Evolutionary conservation across 1,140 invertebrate species (phyloP), one percentile per base, ranked within the genome.

Genomic region (Drosophila obscura): DNA sequence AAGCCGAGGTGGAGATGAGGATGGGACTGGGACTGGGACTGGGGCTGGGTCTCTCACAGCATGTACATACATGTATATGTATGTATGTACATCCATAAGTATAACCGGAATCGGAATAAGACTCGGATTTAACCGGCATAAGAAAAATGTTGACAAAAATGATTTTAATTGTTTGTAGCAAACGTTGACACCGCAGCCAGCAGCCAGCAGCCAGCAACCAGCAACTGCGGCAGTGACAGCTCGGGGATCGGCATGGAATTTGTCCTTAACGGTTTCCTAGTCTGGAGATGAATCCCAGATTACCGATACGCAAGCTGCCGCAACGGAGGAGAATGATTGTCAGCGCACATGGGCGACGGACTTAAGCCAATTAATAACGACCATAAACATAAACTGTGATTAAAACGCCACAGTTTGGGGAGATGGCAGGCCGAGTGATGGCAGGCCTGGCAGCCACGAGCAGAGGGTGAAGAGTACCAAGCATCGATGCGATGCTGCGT

Each of bases 91-190:
- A 41, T 44, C 35, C 22, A 41, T 57, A 71, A 46, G 31, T 68
- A 63, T 64, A 84, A 84, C 81, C 81, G 82, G 81, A 84, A 31
- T 31, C 31, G 31, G 9, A 35, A 35, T 35, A 35, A 35, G 31
- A 35, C 9, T 35, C 31, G 9, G 31, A 66, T 56, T 44, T 45
- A 67, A 45, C 51, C 58, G 52, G 62, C 50, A 51, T 13, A 67
- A 80, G 67, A 85, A 59, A 80, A 84, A 87, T 82, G 82, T 82
- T 82, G 83, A 82, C 74, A 87, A 87, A 87, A 76, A 60, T 74
- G 56, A 88, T 66, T 79, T 87, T 82, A 88, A 87, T 87, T 75
- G 81, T 74, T 74, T 69, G 65, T 72, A 22, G 82, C 83, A 85
- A 85, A 78, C 62, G 63, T 64, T 69, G 81, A 76, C 71, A 84